phyloP scores from a whole-genome alignment of 2,797 vertebrate genomes.

The Bucorvus abyssinicus region DNA sequence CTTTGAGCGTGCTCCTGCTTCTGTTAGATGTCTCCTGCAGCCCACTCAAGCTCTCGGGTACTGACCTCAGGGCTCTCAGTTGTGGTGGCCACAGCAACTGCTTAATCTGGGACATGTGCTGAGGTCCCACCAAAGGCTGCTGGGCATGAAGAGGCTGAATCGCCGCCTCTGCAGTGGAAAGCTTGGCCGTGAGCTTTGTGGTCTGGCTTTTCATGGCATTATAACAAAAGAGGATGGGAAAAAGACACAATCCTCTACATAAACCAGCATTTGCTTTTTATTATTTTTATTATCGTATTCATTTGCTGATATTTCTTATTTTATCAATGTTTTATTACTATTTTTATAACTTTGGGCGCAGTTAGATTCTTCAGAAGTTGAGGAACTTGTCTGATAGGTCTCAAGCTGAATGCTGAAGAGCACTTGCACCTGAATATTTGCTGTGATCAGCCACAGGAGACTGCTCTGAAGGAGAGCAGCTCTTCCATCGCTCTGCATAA shows the following conservation, averaged over 20 bases:
- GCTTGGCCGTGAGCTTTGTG: neutral
- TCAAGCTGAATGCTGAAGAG: neutral
- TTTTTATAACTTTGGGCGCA: neutral
- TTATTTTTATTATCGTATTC: neutral
- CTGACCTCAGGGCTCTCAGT: neutral
- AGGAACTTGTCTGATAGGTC: neutral
- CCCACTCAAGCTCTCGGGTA: neutral
- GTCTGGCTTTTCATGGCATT: neutral
- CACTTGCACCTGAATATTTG: neutral
- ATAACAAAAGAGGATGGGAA: neutral
- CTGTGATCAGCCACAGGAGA: neutral
- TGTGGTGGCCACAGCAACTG: neutral
- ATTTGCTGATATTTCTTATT: neutral
- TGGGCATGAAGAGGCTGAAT: neutral
- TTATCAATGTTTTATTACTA: neutral
- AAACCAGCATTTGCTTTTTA: neutral
- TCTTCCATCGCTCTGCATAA: neutral
- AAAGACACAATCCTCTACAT: neutral
- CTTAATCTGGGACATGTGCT: neutral
- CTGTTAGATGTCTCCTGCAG: neutral
- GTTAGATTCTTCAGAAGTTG: neutral
- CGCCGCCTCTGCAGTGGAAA: neutral
- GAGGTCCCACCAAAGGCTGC: neutral
- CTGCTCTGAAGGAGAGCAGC: neutral
- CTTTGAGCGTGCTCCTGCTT: neutral